Evolutionary conservation across 2,888 invertebrate species (phyloP), one percentile per base, ranked within the genome.

Genomic region (Apodemia mormo): DNA sequence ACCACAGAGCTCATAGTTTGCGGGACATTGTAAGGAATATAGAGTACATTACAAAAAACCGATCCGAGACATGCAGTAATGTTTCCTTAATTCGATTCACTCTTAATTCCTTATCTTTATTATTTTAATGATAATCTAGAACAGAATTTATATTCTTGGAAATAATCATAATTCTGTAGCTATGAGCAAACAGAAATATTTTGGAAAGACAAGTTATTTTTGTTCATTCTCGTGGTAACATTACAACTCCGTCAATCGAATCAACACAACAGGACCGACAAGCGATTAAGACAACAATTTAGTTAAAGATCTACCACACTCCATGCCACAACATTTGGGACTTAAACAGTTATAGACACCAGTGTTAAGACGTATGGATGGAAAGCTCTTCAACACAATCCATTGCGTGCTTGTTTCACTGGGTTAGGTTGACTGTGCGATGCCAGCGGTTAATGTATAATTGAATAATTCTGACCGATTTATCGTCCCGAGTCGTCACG

Each of bases 381-480:
- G 71, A 67, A 73, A 73, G 73, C 77, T 75, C 77, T 77, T 76
- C 78, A 80, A 80, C 79, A 80, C 74, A 71, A 72, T 77, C 77
- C 77, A 77, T 70, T 74, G 77, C 80, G 80, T 79, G 80, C 78
- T 75, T 73, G 64, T 73, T 65, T 75, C 71, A 68, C 70, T 73
- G 75, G 52, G 76, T 78, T 79, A 80, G 76, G 71, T 73, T 72
- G 72, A 73, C 73, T 70, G 76, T 76, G 77, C 76, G 73, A 71
- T 72, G 73, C 75, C 76, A 76, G 73, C 76, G 73, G 77, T 78
- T 77, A 80, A 78, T 77, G 74, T 73, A 77, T 74, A 76, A 75
- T 76, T 71, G 72, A 70, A 75, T 75, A 80, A 72, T 76, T 88
- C 92, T 90, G 88, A 92, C 92, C 93, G 92, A 92, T 80, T 92